These are phyloP conservation scores for Baronia brevicornis DNA, from an alignment of 2,888 invertebrate species.

Conservation along the genomic window DNA sequence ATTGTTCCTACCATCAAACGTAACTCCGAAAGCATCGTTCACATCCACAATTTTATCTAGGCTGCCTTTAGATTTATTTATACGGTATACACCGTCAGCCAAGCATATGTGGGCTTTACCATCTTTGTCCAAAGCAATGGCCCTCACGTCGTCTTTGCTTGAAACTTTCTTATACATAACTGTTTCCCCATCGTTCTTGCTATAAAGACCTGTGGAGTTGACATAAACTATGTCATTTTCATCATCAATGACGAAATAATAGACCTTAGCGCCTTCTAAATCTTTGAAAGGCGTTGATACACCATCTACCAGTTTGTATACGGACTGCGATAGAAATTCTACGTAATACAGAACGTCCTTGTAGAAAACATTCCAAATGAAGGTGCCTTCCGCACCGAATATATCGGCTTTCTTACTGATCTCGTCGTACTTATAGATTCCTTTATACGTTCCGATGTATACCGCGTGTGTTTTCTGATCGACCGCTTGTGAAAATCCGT, in stretches of 20 bases:
- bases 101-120: conserved; percentile 41
- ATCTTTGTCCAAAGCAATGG: conserved; percentile 36
- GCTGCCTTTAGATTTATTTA: conserved; percentile 28
- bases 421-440: conserved; percentile 49
- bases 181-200: conserved; percentile 41
- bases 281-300: conserved; percentile 36
- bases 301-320: conserved; percentile 39
- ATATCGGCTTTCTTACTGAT: conserved; percentile 36
- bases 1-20: conserved; percentile 53
- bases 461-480: conserved; percentile 40
- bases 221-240: conserved; percentile 43
- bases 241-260: conserved; percentile 49
- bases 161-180: conserved; percentile 27
- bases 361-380: conserved; percentile 51
- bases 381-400: conserved; percentile 30
- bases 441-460: conserved; percentile 50
- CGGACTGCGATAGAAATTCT: conserved; percentile 43
- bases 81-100: conserved; percentile 41
- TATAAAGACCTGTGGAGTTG: conserved; percentile 46
- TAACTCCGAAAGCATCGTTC: conserved; percentile 46
- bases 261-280: conserved; percentile 54
- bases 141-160: conserved; percentile 29
- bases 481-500: conserved; percentile 52
- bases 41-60: conserved; percentile 36
- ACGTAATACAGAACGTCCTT: conserved; percentile 48